Evolutionary conservation across 2,797 vertebrate genomes (phyloP).

Genomic region (Pseudopleuronectes americanus): DNA sequence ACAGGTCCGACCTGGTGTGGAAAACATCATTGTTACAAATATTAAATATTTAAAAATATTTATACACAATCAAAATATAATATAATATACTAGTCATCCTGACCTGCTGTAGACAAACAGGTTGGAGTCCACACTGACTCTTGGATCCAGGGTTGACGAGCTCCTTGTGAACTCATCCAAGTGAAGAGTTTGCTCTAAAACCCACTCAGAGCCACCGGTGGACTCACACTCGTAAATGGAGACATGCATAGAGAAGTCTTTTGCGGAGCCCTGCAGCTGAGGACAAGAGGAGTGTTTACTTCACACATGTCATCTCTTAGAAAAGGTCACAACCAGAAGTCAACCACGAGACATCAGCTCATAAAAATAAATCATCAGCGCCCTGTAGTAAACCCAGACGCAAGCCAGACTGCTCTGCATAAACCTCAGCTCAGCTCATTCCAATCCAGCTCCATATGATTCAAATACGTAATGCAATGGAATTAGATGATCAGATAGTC

Average conservation of each 20-base stretch:
- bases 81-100: slow-evolving; percentile 20
- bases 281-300: not conserved
- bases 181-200: slow-evolving; percentile 96
- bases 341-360: not conserved
- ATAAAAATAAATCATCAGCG: not conserved
- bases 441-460: not conserved
- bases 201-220: slow-evolving; percentile 98
- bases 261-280: slow-evolving; percentile 63
- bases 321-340: slow-evolving; percentile 1
- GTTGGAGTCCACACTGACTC: slow-evolving; percentile 97
- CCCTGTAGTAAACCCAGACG: not conserved
- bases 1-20: slow-evolving; percentile 89
- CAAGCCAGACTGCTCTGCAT: not conserved
- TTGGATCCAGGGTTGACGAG: slow-evolving; percentile 91
- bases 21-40: not conserved
- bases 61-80: not conserved
- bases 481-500: slow-evolving; percentile 5
- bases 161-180: slow-evolving; percentile 93
- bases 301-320: not conserved
- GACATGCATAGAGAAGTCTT: slow-evolving; percentile 98
- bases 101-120: slow-evolving; percentile 97
- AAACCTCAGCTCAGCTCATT: slow-evolving; percentile 11
- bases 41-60: not conserved
- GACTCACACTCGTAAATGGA: slow-evolving; percentile 99
- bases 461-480: not conserved